phyloP scores from a whole-genome alignment of 2,888 invertebrate species.

The Pristionchus fissidentatus region DNA sequence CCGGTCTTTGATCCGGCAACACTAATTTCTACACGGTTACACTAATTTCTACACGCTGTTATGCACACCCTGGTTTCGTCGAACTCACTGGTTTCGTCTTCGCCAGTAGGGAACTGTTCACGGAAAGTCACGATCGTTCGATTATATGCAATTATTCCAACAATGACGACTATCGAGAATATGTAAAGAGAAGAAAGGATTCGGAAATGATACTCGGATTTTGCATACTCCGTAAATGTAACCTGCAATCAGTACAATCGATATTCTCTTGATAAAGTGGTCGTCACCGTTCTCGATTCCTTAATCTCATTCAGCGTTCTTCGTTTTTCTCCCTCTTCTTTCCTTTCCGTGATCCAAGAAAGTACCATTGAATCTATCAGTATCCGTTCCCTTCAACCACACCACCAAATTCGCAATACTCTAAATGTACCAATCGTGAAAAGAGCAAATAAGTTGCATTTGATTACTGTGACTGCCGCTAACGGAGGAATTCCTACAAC shows the following conservation, averaged over 20 bases:
- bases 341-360: background rate
- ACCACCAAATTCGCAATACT: background rate
- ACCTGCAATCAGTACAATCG: background rate
- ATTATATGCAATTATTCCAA: constrained; percentile 19
- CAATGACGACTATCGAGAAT: constrained; percentile 9
- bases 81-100: background rate
- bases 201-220: constrained; percentile 10
- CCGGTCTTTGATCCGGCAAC: no score
- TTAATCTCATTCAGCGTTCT: constrained; percentile 36
- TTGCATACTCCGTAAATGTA: background rate
- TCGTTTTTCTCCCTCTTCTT: constrained; percentile 31
- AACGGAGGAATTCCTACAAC: constrained; percentile 7
- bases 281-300: constrained; percentile 12
- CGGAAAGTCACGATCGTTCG: constrained; percentile 17
- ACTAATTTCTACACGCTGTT: no score
- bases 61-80: no score
- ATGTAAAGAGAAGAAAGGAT: constrained; percentile 41
- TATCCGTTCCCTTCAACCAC: constrained; percentile 37
- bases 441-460: background rate
- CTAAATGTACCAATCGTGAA: background rate
- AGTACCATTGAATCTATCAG: background rate
- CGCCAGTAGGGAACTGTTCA: constrained; percentile 12
- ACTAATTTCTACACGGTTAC: no score
- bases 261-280: background rate
- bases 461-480: background rate